Evolutionary conservation across 1,140 invertebrate species (phyloP).

Genomic region (Chrysoperla carnea): DNA sequence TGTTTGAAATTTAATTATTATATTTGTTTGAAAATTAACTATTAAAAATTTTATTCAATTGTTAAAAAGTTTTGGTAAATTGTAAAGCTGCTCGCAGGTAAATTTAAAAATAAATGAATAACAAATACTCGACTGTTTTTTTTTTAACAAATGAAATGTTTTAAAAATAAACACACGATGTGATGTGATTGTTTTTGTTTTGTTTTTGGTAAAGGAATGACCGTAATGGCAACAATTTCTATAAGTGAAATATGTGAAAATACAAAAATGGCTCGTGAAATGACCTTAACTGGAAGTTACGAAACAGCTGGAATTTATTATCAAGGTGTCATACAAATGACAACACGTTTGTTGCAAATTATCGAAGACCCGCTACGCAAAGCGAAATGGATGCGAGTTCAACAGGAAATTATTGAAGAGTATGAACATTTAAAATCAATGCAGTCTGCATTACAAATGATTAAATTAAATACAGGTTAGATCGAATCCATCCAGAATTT

Average conservation of each 20-base stretch:
- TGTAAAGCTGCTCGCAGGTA: too few species aligned
- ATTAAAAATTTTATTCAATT: too few species aligned
- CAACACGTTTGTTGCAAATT: constrained; percentile 63
- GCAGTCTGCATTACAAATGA: constrained; percentile 37
- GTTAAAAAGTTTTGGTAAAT: too few species aligned
- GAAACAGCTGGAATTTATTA: constrained; percentile 90
- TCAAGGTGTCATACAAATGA: constrained; percentile 81
- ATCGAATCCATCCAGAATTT: too few species aligned
- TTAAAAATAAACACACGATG: too few species aligned
- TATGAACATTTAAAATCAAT: constrained; percentile 81
- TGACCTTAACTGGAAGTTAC: constrained; percentile 89
- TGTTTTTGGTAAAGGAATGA: constrained; percentile 27
- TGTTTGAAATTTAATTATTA: too few species aligned
- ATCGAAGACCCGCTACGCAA: constrained; percentile 63
- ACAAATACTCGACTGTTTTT: too few species aligned
- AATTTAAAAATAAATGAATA: too few species aligned
- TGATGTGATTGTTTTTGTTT: neutral
- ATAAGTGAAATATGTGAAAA: constrained; percentile 82
- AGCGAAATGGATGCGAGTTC: constrained; percentile 80
- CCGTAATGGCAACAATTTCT: constrained; percentile 60
- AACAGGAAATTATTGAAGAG: constrained; percentile 76
- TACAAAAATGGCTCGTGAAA: constrained; percentile 82
- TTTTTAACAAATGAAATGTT: too few species aligned
- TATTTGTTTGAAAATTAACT: too few species aligned
- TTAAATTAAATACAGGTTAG: constrained; percentile 14